Base-by-base conservation (phyloP, 2,797 vertebrate species). In the Galaxias olidus region DNA sequence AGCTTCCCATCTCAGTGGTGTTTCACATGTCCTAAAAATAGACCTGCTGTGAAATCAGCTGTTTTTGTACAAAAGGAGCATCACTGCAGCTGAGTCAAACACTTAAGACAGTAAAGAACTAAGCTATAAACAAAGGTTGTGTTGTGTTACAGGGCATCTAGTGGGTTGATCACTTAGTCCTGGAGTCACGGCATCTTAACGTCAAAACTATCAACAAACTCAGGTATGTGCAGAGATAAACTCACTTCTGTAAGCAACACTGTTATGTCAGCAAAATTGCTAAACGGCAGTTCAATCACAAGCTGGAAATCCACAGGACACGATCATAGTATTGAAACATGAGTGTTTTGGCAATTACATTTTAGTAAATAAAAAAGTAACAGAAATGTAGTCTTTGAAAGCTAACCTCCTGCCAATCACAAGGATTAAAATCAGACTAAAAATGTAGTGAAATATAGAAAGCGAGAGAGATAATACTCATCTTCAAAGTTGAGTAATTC, bases 371-470 rank as follows among this genome's bases (percentile, higher is more conserved):
- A 30, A 30, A 30, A 30, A 30, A 30, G 30, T 30, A 45, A 19
- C 14, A 54, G 8, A 53, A 63, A 52, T 69, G 47, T 30, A 74
- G 71, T 63, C 11, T 57, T 69, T 74, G 53, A 75, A 77, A 58
- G 48, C 64, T 74, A 74, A 86, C 79, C 70, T 77, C 77, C 69
- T 75, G 78, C 79, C 84, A 86, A 86, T 86, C 85, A 84, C 73
- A 71, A 58, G 81, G 78, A 83, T 89, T 86, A 84, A 71, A 71
- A 72, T 75, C 69, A 81, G 80, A 87, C 81, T 87, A 79, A 79
- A 84, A 87, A 74, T 69, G 72, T 62, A 71, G 73, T 68, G 65
- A 71, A 68, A 73, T 77, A 85, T 83, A 90, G 82, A 82, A 81
- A 76, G 20, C 74, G 60, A 74, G 71, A 30, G 42, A 59, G 43